Evolutionary conservation across 2,797 vertebrate species (phyloP).

Genomic region (Pyrrhura leucotis): DNA sequence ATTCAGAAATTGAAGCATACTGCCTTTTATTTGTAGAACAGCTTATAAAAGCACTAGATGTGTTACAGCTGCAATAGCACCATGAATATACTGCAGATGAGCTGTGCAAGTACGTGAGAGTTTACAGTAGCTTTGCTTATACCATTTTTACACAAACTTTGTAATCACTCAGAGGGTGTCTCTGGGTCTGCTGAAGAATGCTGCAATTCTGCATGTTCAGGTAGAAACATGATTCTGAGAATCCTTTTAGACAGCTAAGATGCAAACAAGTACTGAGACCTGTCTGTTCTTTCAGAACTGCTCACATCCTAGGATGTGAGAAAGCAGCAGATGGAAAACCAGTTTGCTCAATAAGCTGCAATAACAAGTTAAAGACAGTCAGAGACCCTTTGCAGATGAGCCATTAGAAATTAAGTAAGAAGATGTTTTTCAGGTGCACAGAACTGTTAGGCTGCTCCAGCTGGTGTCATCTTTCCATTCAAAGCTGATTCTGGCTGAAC

Average conservation of each 20-base stretch:
- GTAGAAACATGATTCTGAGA: neutral
- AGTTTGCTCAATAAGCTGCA: neutral
- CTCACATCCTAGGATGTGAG: neutral
- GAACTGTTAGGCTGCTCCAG: neutral
- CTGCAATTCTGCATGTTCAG: neutral
- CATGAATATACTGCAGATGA: neutral
- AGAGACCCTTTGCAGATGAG: neutral
- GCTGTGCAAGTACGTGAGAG: neutral
- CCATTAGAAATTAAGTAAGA: neutral
- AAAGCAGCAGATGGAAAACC: neutral
- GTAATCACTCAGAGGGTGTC: neutral
- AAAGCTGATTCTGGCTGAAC: neutral
- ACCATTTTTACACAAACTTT: neutral
- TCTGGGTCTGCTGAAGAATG: neutral
- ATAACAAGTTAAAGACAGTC: neutral
- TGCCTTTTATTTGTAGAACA: neutral
- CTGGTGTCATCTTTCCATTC: neutral
- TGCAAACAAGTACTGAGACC: neutral
- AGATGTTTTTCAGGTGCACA: neutral
- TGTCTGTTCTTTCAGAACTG: neutral
- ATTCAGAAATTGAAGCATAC: neutral
- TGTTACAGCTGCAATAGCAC: neutral
- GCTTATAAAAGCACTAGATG: neutral
- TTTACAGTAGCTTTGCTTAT: neutral
- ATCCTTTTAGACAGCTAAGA: neutral